Evolutionary conservation across 2,113 vertebrate species (phyloP), one percentile per base, ranked within the genome.

Genomic region (Myotis lucifugus): DNA sequence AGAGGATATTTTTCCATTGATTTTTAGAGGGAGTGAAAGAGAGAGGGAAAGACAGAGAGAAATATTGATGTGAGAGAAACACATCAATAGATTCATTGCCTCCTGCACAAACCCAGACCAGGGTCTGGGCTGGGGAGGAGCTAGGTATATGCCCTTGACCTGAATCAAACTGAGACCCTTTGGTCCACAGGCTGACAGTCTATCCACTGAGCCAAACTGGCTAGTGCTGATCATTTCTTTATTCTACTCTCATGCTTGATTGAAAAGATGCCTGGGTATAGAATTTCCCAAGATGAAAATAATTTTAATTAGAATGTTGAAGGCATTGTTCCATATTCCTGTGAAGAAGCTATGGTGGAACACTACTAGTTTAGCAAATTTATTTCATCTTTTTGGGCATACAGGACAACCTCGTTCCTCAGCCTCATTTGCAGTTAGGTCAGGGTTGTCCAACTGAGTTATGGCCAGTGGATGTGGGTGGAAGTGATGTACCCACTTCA

Each of bases 281-380:
- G 73, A 81, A 90, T 88, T 95, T 61, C 4, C 40, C n/a, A 85
- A 72, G 83, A 40, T 73, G 34, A 85, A 88, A 72, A 29, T 52
- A 37, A 48, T 64, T 48, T 56, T 90, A 66, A 54, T 88, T 59
- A 76, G 90, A 70, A 76, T 54, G 78, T 70, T 73, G 8, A 85
- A 76, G 78, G n/a, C 21, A 72, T 23, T 88, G 74, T 37, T 27
- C 64, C 27, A 17, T 42, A 64, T 70, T 23, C 7, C 17, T 48
- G 5, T 81, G 84, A 76, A 93, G 72, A 64, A 59, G 78, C 23
- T 73, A 25, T 66, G 23, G 29, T 76, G 40, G 84, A 79, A 79
- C 9, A 27, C 25, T 76, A 70, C 32, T 56, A 40, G 19, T 48
- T 66, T 74, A 37, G 5, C 32, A 77, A 77, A 48, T 83, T 46